Evolutionary conservation across 2,113 vertebrate genomes (phyloP).

Genomic region (Aleadryas rufinucha): DNA sequence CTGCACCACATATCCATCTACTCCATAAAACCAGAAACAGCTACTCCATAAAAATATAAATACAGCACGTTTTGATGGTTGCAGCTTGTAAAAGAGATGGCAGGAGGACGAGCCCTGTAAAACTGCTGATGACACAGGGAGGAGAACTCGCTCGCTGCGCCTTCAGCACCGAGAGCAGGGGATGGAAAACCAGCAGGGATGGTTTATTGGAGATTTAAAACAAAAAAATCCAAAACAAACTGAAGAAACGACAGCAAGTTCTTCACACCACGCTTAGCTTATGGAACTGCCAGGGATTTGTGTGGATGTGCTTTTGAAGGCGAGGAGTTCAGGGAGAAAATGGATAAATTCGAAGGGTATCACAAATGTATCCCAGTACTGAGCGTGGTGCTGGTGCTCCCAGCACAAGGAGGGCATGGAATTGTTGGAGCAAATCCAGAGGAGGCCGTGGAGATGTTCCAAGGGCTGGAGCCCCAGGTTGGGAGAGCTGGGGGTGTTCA

Average conservation of each 20-base stretch:
- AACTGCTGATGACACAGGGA: not conserved
- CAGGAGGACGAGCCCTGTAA: not conserved
- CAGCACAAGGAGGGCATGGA: not conserved
- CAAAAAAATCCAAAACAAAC: not conserved
- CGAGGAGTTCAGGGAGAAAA: not conserved
- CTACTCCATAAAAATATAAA: not conserved
- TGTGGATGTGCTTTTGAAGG: not conserved
- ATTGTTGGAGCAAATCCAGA: not conserved
- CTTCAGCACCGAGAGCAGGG: not conserved
- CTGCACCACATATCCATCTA: accelerated
- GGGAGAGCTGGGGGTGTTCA: not conserved
- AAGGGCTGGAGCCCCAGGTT: not conserved
- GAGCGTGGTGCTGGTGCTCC: not conserved
- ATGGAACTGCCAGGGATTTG: accelerated
- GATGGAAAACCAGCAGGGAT: not conserved
- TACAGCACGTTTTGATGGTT: not conserved
- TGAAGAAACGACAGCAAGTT: not conserved
- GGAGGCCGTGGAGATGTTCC: not conserved
- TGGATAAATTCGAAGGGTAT: not conserved
- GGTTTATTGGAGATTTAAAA: not conserved
- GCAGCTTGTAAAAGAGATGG: not conserved
- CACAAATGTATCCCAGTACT: not conserved
- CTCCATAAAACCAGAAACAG: not conserved
- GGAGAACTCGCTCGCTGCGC: not conserved
- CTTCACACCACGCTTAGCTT: not conserved